Evolutionary conservation across 1,140 invertebrate genomes (phyloP), one percentile per base, ranked within the genome.

Genomic region (Harpegnathos saltator): DNA sequence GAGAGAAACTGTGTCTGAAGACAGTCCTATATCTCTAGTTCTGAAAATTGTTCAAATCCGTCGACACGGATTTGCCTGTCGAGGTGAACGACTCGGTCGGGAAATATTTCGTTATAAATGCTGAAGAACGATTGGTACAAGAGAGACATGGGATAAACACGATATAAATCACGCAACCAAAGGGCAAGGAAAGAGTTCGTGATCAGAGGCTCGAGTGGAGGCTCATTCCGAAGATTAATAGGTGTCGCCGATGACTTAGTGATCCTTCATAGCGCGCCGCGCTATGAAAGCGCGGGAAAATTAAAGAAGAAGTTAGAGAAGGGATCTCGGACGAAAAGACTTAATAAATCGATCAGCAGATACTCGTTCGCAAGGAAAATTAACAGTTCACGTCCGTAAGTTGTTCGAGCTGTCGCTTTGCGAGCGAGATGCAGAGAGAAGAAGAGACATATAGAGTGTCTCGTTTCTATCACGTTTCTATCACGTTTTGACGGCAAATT

Each of bases 301-400:
- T n/a, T n/a, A n/a, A n/a, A n/a, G 63, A 75, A 44, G 11, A 58
- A 29, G 59, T 52, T 48, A 63, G 33, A 52, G 26, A 62, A 24
- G 19, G 29, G 22, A 19, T 9, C 4, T n/a, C 9, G 17, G 7
- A 54, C 17, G 50, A 75, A 52, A 38, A 14, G 14, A n/a, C 14
- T 44, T 54, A 48, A 65, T 86, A 69, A 50, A 61, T 72, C 63
- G 62, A 83, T 85, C 85, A 48, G 14, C 72, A 66, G 71, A 82
- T 68, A 69, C 63, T 85, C 44, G 63, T 44, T 77, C 19, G 24
- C 66, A 26, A 15, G 15, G 14, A 2, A 19, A 69, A 81, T 63
- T 63, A 63, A 77, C 22, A 33, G 33, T 82, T 82, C 82, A 83
- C 24, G 44, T 80, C 17, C 24, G 66, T 63, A 78, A 75, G 33